Evolutionary conservation across 92 coral and sea anemone species (phyloP), one percentile per base, ranked within the genome.

Genomic region (Heteractis magnifica): DNA sequence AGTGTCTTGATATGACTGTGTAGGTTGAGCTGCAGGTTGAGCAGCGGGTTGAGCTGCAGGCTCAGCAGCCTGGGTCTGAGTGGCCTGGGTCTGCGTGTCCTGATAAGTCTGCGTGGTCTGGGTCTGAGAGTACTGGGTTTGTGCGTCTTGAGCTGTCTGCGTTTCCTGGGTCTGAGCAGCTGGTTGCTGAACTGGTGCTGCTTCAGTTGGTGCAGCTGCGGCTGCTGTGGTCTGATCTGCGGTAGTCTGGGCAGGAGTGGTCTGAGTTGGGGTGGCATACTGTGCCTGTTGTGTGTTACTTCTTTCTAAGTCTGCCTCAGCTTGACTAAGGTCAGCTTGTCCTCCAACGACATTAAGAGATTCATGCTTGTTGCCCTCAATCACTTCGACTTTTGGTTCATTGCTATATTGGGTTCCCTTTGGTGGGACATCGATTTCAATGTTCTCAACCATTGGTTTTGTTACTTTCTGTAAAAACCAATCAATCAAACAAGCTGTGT

Each of bases 351-450:
- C 94, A 8, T 81, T 58, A 56, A 91, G 87, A 79, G 81, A 51
- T 68, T 91, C 94, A 44, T 83, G 84, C 41, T 88, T 84, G 44
- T 86, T 65, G 5, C 94, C 94, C 59, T 91, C 94, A 59, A 91
- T 82, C 58, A 91, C 94, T 80, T 91, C 94, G 44, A 96, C 99
- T 78, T 92, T 94, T 1, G 99, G 99, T 16, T 91, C 93, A 71
- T 76, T 86, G 62, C 91, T 84, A 76, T 65, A 89, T 79, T 88
- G 75, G 15, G 91, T 71, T 5, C 97, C 99, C 74, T 89, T 91
- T 81, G 91, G 92, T 1, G 99, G 99, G 10, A 96, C 92, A 75
- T 94, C 95, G 19, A 96, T 92, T 83, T 96, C 98, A 49, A 96
- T 96, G 58, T 91, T 89, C 85, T 96, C 99, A 21, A 94, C 90